Evolutionary conservation across 1,140 invertebrate genomes (phyloP).

Genomic region (Brachionus koreanus): DNA sequence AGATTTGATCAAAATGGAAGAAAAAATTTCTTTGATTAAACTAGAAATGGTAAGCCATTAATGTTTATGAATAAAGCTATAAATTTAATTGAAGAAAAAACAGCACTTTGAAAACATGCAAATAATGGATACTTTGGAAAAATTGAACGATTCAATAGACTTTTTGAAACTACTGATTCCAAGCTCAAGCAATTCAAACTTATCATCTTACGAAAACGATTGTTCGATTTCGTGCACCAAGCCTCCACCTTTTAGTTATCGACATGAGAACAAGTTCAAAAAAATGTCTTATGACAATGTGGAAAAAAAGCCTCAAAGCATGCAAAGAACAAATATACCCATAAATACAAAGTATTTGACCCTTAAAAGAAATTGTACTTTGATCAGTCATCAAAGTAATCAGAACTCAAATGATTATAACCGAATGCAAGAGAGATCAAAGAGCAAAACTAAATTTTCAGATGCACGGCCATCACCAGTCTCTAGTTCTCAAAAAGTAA

Average conservation of each 20-base stretch:
- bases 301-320: neutral
- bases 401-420: neutral
- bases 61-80: neutral
- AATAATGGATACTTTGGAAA: slow-evolving; percentile 4
- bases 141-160: slow-evolving; percentile 18
- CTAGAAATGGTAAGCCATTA: slow-evolving; percentile 3
- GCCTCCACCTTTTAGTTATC: neutral
- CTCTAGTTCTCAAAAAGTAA: neutral
- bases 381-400: neutral
- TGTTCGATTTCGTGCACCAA: neutral
- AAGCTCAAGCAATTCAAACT: neutral
- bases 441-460: neutral
- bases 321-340: neutral
- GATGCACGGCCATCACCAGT: neutral
- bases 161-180: neutral
- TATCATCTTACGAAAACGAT: neutral
- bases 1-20: neutral
- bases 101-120: slow-evolving; percentile 19
- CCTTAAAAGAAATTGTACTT: neutral
- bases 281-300: neutral
- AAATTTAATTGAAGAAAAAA: neutral
- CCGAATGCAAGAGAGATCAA: neutral
- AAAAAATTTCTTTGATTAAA: slow-evolving; percentile 16
- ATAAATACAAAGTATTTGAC: slow-evolving; percentile 18
- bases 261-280: neutral